Percentiles rank a stretch among this genome's conserved stretches.
phyloP scores from a whole-genome alignment of 2,113 vertebrate species.

The Gopherus flavomarginatus region DNA sequence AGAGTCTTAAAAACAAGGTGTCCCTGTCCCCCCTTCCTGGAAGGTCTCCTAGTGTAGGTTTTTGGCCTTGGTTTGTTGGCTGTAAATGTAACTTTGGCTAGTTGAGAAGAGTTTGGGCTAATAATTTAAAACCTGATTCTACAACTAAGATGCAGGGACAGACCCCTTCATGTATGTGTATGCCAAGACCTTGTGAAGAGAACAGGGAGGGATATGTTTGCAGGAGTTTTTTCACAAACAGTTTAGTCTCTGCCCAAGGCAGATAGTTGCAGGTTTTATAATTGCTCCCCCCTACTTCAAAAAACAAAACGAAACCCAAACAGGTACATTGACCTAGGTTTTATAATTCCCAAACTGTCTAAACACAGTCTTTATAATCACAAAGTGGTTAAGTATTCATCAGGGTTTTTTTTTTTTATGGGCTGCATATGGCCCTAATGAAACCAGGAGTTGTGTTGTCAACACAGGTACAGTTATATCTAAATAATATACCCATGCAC shows the following conservation, averaged over 20 bases:
- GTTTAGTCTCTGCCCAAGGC: not conserved
- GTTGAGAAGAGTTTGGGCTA: not conserved
- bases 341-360: fast-evolving
- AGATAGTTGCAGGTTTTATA: not conserved
- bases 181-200: not conserved
- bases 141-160: not conserved
- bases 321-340: fast-evolving
- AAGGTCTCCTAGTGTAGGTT: not conserved
- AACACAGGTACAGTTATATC: constrained; percentile 25
- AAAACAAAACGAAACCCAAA: not conserved
- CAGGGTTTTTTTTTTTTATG: not conserved
- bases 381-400: not conserved
- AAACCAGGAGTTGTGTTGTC: constrained; percentile 56
- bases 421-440: constrained; percentile 7
- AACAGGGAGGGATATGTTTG: not conserved
- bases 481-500: constrained; percentile 24
- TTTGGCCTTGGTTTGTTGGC: not conserved
- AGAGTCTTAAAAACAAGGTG: not conserved
- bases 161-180: not conserved
- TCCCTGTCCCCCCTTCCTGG: not conserved
- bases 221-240: not conserved
- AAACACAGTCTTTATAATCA: not conserved
- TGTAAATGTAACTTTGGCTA: not conserved
- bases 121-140: not conserved
- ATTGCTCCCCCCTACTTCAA: fast-evolving